Evolutionary conservation across 2,888 invertebrate species (phyloP).

Genomic region (Drosophila neutralis): DNA sequence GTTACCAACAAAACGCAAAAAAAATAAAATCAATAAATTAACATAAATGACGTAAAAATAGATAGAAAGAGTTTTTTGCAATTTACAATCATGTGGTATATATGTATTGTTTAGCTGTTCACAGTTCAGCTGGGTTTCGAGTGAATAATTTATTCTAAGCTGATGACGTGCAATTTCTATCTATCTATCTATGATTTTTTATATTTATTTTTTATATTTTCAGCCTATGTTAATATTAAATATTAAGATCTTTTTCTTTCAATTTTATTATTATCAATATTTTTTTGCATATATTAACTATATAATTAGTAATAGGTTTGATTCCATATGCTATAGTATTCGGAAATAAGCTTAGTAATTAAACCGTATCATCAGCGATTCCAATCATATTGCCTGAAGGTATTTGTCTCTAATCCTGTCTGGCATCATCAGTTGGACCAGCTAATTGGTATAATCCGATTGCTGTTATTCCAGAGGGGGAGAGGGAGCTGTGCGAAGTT

Average conservation of each 20-base stretch:
- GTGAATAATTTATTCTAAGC: neutral
- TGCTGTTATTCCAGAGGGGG: conserved; percentile 13
- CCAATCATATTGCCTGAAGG: conserved; percentile 4
- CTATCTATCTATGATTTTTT: neutral
- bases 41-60: conserved; percentile 21
- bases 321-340: neutral
- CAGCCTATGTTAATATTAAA: neutral
- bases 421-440: conserved; percentile 31
- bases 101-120: neutral
- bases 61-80: conserved; percentile 4
- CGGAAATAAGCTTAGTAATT: neutral
- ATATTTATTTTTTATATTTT: neutral
- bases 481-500: neutral
- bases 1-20: neutral
- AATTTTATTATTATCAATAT: neutral
- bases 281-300: neutral
- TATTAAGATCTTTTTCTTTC: neutral
- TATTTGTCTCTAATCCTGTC: neutral
- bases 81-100: neutral
- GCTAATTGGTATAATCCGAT: conserved; percentile 61
- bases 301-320: neutral
- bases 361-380: neutral
- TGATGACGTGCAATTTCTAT: neutral
- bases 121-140: neutral
- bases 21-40: conserved; percentile 35